These are phyloP conservation scores for Philhelius pedissequus DNA, from an alignment of 2,888 invertebrate species.

Conservation along the genomic window DNA sequence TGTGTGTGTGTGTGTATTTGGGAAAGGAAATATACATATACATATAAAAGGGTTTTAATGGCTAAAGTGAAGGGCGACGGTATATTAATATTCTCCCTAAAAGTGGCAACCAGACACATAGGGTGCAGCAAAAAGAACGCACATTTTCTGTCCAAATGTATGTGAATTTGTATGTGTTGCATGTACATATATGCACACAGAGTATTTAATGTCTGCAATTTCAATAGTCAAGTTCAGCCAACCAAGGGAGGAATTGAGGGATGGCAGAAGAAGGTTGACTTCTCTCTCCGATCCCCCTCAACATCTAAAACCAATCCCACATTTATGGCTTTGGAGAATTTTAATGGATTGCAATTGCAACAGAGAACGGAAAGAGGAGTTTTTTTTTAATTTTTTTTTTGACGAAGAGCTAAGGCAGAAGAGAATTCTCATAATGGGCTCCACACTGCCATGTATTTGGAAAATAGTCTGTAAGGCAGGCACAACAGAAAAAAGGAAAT, in stretches of 20 bases:
- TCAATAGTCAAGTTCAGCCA: constrained; percentile 68
- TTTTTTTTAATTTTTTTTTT: background rate
- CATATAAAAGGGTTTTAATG: background rate
- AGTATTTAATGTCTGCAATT: constrained; percentile 58
- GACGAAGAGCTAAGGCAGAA: background rate
- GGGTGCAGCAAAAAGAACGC: constrained; percentile 38
- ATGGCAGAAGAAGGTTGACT: background rate
- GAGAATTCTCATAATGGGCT: constrained; percentile 59
- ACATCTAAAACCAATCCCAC: background rate
- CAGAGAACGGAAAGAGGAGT: constrained; percentile 34
- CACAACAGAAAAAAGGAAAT: constrained; percentile 47
- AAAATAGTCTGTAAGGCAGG: constrained; percentile 1
- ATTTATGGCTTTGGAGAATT: constrained; percentile 16
- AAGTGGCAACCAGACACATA: constrained; percentile 55
- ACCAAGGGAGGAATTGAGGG: constrained; percentile 11
- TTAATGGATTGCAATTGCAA: constrained; percentile 65
- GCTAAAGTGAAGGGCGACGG: background rate
- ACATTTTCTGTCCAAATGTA: constrained; percentile 25
- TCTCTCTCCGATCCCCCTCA: background rate
- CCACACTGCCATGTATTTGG: constrained; percentile 20
- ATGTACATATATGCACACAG: background rate
- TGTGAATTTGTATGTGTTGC: background rate
- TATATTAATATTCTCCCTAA: constrained; percentile 18
- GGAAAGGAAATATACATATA: background rate
- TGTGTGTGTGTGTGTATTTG: background rate